Evolutionary conservation across 2,797 vertebrate species (phyloP).

Genomic region (Melanotaenia trifasciata): DNA sequence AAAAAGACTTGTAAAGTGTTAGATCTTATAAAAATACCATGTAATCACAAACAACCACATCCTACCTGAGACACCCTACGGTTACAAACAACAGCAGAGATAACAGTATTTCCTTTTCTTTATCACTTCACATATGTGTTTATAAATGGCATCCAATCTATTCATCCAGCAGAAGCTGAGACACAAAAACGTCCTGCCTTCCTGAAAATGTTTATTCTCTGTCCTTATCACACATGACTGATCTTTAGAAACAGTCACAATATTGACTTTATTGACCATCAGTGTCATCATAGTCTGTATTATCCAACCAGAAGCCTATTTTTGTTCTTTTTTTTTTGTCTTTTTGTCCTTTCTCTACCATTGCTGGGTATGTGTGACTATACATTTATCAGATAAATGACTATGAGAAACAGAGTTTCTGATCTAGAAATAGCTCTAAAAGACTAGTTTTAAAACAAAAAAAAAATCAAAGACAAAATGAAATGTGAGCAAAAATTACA

Average conservation of each 20-base stretch:
- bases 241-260: constrained; percentile 45
- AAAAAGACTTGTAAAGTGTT: constrained; percentile 11
- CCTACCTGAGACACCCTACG: constrained; percentile 53
- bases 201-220: constrained; percentile 73
- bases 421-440: too few species aligned
- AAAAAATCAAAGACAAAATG: too few species aligned
- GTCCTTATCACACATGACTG: constrained; percentile 56
- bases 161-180: constrained; percentile 63
- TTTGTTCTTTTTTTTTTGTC: neutral
- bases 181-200: constrained; percentile 57
- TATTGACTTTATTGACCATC: constrained; percentile 29
- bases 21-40: constrained; percentile 32
- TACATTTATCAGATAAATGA: constrained; percentile 12
- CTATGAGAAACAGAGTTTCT: neutral
- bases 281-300: constrained; percentile 32
- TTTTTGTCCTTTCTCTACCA: constrained; percentile 16
- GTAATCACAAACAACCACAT: constrained; percentile 41
- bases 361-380: constrained; percentile 5
- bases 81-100: constrained; percentile 52
- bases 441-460: neutral
- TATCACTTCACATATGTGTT: constrained; percentile 65
- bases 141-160: constrained; percentile 67
- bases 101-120: constrained; percentile 57
- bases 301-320: constrained; percentile 11
- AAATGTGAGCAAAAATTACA: too few species aligned